phyloP scores from a whole-genome alignment of 2,888 invertebrate species.

The Eremobia ochroleuca region DNA sequence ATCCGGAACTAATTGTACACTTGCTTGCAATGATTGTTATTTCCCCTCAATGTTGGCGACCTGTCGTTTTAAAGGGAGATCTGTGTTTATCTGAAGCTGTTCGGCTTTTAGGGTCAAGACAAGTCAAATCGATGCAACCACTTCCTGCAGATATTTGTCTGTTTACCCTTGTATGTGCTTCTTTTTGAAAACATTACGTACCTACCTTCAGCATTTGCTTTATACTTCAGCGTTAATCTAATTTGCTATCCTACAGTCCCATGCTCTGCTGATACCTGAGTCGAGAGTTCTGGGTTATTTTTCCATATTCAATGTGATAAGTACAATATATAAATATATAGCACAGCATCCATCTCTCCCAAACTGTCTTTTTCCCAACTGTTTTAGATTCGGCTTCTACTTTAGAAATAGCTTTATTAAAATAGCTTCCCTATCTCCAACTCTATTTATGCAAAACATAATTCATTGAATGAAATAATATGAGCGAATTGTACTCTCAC shows the following conservation, averaged over 20 bases:
- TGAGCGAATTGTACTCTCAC: constrained; percentile 41
- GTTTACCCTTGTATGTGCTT: not conserved
- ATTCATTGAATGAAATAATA: constrained; percentile 49
- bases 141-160: not conserved
- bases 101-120: constrained; percentile 10
- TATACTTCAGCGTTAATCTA: not conserved
- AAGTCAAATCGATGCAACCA: constrained; percentile 29
- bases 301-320: not conserved
- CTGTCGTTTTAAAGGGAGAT: not conserved
- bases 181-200: not conserved
- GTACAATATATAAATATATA: not conserved
- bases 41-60: not conserved
- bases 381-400: not conserved
- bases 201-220: not conserved
- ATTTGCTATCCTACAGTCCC: not conserved
- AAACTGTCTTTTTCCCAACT: not conserved
- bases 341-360: not conserved
- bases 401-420: constrained; percentile 8
- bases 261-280: not conserved
- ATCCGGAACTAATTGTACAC: constrained; percentile 21
- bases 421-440: constrained; percentile 31
- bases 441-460: constrained; percentile 38
- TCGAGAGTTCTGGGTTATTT: not conserved
- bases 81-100: not conserved
- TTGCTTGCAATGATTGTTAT: constrained; percentile 20